Evolutionary conservation across 2,888 invertebrate species (phyloP).

Genomic region (Hanleya hanleyi): DNA sequence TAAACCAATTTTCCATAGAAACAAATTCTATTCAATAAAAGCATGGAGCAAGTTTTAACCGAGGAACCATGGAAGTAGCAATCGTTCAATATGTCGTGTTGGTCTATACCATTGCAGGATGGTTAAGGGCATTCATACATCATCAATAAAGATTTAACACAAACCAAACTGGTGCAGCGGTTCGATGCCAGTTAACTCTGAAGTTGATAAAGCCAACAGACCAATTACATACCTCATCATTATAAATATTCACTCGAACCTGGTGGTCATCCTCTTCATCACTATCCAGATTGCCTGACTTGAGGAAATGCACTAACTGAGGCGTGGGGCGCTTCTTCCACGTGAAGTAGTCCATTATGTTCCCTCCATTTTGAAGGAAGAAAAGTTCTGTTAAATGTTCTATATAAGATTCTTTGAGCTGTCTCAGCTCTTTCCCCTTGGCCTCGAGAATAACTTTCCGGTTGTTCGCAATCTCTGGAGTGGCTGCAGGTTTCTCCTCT

Average conservation of each 20-base stretch:
- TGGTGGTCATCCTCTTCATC: slow-evolving; percentile 75
- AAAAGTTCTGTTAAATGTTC: slow-evolving; percentile 82
- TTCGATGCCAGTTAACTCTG: too few species aligned
- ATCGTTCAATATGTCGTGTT: too few species aligned
- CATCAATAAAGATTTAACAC: too few species aligned
- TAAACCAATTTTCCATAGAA: too few species aligned
- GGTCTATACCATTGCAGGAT: too few species aligned
- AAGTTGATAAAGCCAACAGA: not conserved
- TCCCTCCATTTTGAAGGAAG: slow-evolving; percentile 89
- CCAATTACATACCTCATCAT: slow-evolving; percentile 37
- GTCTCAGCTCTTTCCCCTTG: slow-evolving; percentile 57
- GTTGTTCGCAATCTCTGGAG: slow-evolving; percentile 58
- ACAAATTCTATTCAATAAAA: too few species aligned
- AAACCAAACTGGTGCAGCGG: too few species aligned
- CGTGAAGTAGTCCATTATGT: slow-evolving; percentile 89
- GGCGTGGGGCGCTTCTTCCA: slow-evolving; percentile 87
- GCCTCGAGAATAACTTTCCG: slow-evolving; percentile 62
- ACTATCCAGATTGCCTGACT: slow-evolving; percentile 82
- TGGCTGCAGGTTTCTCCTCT: slow-evolving; percentile 65
- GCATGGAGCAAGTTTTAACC: too few species aligned
- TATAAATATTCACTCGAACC: slow-evolving; percentile 3
- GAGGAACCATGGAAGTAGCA: too few species aligned
- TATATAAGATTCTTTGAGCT: slow-evolving; percentile 69
- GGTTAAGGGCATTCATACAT: too few species aligned
- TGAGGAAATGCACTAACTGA: slow-evolving; percentile 84